phyloP scores from a whole-genome alignment of 1,140 invertebrate species.

The Hermetia illucens region DNA sequence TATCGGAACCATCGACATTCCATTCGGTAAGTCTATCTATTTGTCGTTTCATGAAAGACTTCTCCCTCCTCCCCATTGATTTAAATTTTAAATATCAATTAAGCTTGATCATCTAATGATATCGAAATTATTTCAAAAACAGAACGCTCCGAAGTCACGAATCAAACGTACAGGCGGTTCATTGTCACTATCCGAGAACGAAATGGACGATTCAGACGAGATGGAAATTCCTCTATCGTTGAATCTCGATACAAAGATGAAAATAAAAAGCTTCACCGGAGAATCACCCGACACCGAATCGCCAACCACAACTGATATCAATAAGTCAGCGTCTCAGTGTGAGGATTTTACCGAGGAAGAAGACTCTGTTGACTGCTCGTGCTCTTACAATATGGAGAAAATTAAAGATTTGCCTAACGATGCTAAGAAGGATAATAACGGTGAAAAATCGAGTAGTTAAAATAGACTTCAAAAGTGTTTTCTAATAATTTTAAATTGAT shows the following conservation, averaged over 20 bases:
- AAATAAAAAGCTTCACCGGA: too few relatives aligned
- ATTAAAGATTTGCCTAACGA: too few relatives aligned
- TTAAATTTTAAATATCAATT: conserved; percentile 2
- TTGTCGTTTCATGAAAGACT: conserved; percentile 3
- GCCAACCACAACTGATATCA: too few relatives aligned
- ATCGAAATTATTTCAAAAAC: conserved; percentile 11
- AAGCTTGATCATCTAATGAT: conserved; percentile 4
- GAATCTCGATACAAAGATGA: conserved; percentile 1
- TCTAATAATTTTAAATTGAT: too few relatives aligned
- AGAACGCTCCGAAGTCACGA: conserved; percentile 31
- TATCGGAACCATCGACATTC: conserved; percentile 56
- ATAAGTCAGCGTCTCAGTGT: too few relatives aligned
- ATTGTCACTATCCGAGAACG: conserved; percentile 62
- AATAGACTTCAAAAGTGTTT: too few relatives aligned
- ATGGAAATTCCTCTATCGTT: conserved; percentile 12
- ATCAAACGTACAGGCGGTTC: conserved; percentile 53
- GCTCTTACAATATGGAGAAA: too few relatives aligned
- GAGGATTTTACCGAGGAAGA: too few relatives aligned
- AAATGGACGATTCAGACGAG: conserved; percentile 48
- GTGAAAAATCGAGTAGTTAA: too few relatives aligned
- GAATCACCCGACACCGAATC: too few relatives aligned
- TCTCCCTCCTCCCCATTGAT: not conserved
- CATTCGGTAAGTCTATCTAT: conserved; percentile 14
- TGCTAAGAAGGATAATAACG: too few relatives aligned
- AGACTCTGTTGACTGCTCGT: too few relatives aligned